phyloP scores from a whole-genome alignment of 1,140 invertebrate species.

The Phenacoccus solenopsis region DNA sequence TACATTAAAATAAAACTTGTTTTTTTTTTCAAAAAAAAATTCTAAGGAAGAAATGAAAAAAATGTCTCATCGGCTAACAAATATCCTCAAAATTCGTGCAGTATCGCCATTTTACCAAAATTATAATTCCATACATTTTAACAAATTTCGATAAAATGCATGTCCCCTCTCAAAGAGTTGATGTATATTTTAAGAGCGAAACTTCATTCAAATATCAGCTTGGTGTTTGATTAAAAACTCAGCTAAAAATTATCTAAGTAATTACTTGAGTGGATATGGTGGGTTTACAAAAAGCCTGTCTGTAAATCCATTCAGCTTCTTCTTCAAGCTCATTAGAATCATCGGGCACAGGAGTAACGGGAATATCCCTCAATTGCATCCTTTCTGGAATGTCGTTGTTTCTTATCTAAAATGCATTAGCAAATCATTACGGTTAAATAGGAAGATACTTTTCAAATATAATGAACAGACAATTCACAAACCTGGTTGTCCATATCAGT shows the following conservation, averaged over 20 bases:
- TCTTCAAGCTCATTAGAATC: constrained; percentile 78
- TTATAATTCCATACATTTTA: too few species aligned
- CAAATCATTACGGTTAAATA: background rate
- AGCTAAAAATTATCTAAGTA: background rate
- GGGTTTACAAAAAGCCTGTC: constrained; percentile 76
- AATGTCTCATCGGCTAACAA: too few species aligned
- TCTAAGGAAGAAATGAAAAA: background rate
- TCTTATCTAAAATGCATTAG: constrained; percentile 45
- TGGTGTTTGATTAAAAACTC: too few species aligned
- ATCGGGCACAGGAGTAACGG: constrained; percentile 65
- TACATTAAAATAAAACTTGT: too few species aligned
- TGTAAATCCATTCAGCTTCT: constrained; percentile 96
- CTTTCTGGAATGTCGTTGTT: constrained; percentile 81
- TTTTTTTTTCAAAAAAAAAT: background rate
- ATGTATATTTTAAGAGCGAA: too few species aligned
- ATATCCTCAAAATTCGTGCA: too few species aligned
- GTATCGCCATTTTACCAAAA: too few species aligned
- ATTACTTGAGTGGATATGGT: constrained; percentile 63
- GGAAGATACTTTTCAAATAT: background rate
- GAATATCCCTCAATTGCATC: constrained; percentile 81
- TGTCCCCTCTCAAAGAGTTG: too few species aligned
- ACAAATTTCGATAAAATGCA: too few species aligned
- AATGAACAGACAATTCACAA: constrained; percentile 15
- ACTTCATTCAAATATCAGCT: too few species aligned
- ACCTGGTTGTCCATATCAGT: constrained; percentile 89